Base-by-base conservation (phyloP, 2,797 vertebrate genomes). In the Garrulus glandarius region DNA sequence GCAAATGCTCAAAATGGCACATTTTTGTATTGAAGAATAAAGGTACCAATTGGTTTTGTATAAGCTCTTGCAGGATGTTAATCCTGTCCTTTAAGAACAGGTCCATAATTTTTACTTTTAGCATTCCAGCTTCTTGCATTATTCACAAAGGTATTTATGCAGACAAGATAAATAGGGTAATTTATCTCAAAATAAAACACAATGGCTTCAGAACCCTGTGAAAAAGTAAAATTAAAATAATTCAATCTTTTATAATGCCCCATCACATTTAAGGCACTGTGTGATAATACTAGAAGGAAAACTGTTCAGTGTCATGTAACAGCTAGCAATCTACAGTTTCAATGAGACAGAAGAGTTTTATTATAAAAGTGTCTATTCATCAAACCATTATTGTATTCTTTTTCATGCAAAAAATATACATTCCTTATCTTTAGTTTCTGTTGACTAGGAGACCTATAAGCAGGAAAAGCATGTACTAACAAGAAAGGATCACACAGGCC, bases 81-180 rank as follows among this genome's bases (percentile, higher is more conserved):
- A 96, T 94, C 64, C 56, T 83, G 30, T 91, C 61, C 67, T 97
- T 95, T 94, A 96, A 95, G 86, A 76, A 94, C 32, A 92, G 77
- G 63, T 80, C 68, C 64, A 59, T 80, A 92, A 91, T 94, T 97
- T 96, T 97, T 87, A 92, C 57, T 84, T 85, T 91, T 89, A 97
- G 32, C 53, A 92, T 94, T 79, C 59, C 55, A 84, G 78, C 39
- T 92, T 81, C 50, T 61, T 97, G 30, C 57, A 96, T 97, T 97
- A 97, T 97, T 98, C 89, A 97, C 94, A 78, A 53, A 92, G 61
- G 36, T 96, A 94, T 93, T 97, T 96, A 97, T 85, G 82, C 49
- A 95, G 93, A 92, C 86, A 90, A 95, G 94, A 97, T 94, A 97
- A 97, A 98, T 93, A 97, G 95, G 79, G 95, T 97, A 95, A 96